Percentiles rank a stretch among this genome's conserved stretches.
Conservation (phyloP, 2,113 vertebrate species). For the Argyrosomus japonicus region DNA sequence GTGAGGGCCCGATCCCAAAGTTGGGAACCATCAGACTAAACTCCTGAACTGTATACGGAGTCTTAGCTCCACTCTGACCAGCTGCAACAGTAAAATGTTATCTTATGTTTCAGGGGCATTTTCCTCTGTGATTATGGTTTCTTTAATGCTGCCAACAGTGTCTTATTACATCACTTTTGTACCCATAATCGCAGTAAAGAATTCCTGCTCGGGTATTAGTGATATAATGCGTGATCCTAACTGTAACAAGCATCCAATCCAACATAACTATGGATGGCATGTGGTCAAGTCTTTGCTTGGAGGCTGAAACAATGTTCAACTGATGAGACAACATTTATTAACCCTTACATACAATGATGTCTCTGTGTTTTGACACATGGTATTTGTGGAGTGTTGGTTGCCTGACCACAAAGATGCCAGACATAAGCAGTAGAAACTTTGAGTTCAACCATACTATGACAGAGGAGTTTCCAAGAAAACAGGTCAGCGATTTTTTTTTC, state of each 20-base stretch:
- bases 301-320: not conserved
- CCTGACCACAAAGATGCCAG: not conserved
- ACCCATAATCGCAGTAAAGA: not conserved
- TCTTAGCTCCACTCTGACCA: not conserved
- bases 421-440: not conserved
- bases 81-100: not conserved
- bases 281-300: not conserved
- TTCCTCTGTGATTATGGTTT: constrained; percentile 28
- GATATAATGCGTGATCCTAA: constrained; percentile 5
- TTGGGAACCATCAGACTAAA: not conserved
- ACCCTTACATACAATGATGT: not conserved
- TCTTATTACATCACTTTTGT: not conserved
- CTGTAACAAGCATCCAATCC: not conserved
- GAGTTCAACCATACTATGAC: not conserved
- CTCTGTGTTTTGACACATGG: not conserved
- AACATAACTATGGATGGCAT: not conserved
- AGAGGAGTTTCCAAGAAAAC: not conserved
- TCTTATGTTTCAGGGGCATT: not conserved
- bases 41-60: not conserved
- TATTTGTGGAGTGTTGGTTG: too few relatives aligned
- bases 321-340: not conserved
- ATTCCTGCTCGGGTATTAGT: constrained; percentile 12
- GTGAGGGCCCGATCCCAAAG: too few relatives aligned
- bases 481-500: not conserved
- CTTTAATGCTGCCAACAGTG: not conserved